A percentile compares a stretch with the other conserved stretches of the same genome.
phyloP scores from a whole-genome alignment of 2,113 vertebrate species.

The Sminthopsis crassicaudata region DNA sequence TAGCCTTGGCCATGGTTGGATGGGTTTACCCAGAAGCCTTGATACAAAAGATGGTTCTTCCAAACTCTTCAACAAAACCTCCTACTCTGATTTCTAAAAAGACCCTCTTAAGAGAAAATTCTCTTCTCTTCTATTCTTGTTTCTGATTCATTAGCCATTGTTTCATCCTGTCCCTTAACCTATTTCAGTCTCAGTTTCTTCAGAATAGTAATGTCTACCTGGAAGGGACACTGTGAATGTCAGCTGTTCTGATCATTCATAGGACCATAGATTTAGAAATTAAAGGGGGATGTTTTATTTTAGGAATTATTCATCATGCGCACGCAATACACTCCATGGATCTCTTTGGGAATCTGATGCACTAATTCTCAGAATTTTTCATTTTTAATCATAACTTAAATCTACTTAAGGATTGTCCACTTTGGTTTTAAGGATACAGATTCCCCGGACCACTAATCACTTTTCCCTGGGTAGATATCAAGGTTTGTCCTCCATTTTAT shows the following conservation, averaged over 20 bases:
- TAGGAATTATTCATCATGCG: background rate
- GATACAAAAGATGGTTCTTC: background rate
- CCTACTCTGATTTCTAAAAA: background rate
- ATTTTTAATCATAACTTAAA: background rate
- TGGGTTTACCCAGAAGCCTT: background rate
- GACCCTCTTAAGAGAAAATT: background rate
- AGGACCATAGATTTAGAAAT: background rate
- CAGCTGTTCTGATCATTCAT: background rate
- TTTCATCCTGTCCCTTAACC: background rate
- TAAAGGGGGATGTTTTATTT: background rate
- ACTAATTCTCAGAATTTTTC: background rate
- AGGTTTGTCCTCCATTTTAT: background rate
- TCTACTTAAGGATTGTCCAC: background rate
- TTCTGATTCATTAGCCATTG: background rate
- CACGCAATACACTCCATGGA: too few relatives aligned
- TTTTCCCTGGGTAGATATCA: background rate
- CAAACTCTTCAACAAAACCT: constrained; percentile 37
- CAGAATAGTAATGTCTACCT: background rate
- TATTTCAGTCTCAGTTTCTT: background rate
- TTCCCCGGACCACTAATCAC: background rate
- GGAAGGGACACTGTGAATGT: background rate
- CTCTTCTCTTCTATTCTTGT: background rate
- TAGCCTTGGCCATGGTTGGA: background rate
- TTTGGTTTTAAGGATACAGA: background rate
- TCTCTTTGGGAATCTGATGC: background rate